phyloP scores from a whole-genome alignment of 2,797 vertebrate species.

The Enteromius treurensis region DNA sequence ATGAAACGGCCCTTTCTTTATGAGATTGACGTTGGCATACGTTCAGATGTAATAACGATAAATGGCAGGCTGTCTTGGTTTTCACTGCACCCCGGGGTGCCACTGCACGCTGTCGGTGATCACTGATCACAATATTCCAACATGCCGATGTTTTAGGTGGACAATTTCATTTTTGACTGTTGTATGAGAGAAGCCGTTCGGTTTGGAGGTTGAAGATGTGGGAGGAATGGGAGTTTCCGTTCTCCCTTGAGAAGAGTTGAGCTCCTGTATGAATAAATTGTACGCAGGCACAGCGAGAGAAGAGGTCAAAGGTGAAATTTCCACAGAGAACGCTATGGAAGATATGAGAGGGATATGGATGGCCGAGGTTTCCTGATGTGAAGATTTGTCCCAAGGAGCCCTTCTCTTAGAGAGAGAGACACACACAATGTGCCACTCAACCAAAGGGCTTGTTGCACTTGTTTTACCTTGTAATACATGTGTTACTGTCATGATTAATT shows the following conservation, averaged over 20 bases:
- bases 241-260: conserved; percentile 30
- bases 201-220: background rate
- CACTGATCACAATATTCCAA: conserved; percentile 1
- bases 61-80: conserved; percentile 30
- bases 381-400: conserved; percentile 33
- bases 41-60: conserved; percentile 33
- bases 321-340: conserved; percentile 12
- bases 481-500: conserved; percentile 16
- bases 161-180: background rate
- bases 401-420: background rate
- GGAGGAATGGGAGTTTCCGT: background rate
- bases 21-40: conserved; percentile 29
- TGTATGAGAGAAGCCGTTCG: background rate
- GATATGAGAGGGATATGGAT: conserved; percentile 47
- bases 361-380: conserved; percentile 11
- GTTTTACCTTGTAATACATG: conserved; percentile 32
- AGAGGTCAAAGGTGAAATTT: conserved; percentile 29
- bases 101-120: background rate
- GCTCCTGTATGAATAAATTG: conserved; percentile 40
- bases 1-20: conserved; percentile 27
- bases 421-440: background rate
- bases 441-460: background rate
- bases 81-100: conserved; percentile 28
- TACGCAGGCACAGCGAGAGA: conserved; percentile 23
- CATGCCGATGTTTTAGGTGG: background rate